phyloP scores from a whole-genome alignment of 2,888 invertebrate genomes.

The Trichopoda pennipes region DNA sequence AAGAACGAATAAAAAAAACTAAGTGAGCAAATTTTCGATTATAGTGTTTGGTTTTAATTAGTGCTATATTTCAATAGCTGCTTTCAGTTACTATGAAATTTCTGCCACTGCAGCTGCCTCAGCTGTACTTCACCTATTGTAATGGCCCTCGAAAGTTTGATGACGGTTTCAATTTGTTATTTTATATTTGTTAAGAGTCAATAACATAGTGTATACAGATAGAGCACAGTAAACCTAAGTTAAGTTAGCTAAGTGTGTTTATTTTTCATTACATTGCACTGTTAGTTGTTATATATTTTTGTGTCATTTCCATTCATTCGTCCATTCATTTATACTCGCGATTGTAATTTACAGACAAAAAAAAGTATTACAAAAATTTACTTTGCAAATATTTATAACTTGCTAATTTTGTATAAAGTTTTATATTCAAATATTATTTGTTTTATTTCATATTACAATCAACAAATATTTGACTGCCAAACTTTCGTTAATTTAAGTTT shows the following conservation, averaged over 20 bases:
- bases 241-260: conserved; percentile 33
- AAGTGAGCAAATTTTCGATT: conserved; percentile 57
- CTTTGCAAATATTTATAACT: conserved; percentile 59
- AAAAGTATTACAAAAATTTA: conserved; percentile 44
- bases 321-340: neutral
- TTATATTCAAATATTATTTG: neutral
- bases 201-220: conserved; percentile 44
- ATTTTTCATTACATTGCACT: conserved; percentile 6
- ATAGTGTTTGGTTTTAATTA: conserved; percentile 67
- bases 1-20: neutral
- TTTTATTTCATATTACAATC: neutral
- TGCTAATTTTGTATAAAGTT: conserved; percentile 18
- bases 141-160: conserved; percentile 45
- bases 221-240: conserved; percentile 1
- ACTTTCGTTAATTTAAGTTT: conserved; percentile 63
- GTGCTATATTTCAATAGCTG: conserved; percentile 55
- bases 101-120: neutral
- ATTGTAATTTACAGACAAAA: conserved; percentile 23
- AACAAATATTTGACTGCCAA: conserved; percentile 53
- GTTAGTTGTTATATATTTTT: neutral
- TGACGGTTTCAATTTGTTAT: conserved; percentile 63
- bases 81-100: conserved; percentile 5
- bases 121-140: conserved; percentile 17
- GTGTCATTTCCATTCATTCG: neutral
- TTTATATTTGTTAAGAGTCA: conserved; percentile 62